Evolutionary conservation across 2,888 invertebrate species (phyloP), one percentile per base, ranked within the genome.

Genomic region (Rhamnusium bicolor): DNA sequence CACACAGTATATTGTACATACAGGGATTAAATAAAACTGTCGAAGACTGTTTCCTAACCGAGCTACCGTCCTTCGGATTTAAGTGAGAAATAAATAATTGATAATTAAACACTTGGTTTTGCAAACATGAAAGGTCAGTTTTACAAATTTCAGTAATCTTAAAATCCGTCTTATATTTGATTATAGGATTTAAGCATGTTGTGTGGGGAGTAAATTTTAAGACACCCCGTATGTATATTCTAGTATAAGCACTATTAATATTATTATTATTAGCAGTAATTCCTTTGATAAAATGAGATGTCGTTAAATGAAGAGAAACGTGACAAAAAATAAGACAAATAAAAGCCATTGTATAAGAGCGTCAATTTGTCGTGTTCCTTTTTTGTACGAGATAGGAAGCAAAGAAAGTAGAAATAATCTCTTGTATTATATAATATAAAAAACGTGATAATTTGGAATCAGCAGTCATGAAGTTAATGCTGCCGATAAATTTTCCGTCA

Each of bases 371-470:
- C 80, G 72, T 74, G 75, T 71, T 74, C 76, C 71, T 53, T 78
- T 79, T 79, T 77, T 78, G 72, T 75, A 68, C 27, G 24, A 69
- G 69, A 60, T 73, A 69, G 71, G 63, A 18, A 18, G 40, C 10
- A 40, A 14, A 40, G 66, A 70, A 71, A 74, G 71, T 70, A 72
- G 74, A 73, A 71, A 63, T 67, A 67, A 69, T 79, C 79, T 81
- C 78, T 81, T 77, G 79, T 80, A 66, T 73, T 73, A 75, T 71
- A 62, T 73, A 69, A 71, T 61, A 83, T 80, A 85, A 85, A 85
- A 84, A 84, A 85, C 77, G 82, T 77, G 84, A 85, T 85, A 85
- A 86, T 85, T 84, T 79, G 81, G 81, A 84, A 84, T 85, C 84
- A 81, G 81, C 82, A 83, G 80, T 79, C 79, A 76, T 67, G 73